A percentile compares a stretch with the other conserved stretches of the same genome.
phyloP scores from a whole-genome alignment of 2,113 vertebrate genomes.

The Strix uralensis region DNA sequence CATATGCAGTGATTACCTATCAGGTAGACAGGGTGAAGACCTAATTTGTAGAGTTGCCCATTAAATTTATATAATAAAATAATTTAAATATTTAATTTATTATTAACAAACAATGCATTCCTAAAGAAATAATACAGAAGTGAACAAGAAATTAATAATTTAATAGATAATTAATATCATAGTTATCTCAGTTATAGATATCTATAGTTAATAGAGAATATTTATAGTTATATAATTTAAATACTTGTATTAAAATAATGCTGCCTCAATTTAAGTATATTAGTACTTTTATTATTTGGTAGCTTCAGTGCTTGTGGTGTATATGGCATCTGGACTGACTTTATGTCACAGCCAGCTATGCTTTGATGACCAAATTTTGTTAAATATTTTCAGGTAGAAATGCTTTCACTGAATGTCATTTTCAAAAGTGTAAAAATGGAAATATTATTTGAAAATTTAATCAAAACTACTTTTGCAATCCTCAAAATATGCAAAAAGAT shows the following conservation, averaged over 20 bases:
- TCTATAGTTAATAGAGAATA: no score
- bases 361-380: background rate
- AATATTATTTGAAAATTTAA: background rate
- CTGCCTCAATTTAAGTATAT: background rate
- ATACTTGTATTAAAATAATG: background rate
- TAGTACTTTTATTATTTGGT: background rate
- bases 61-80: background rate
- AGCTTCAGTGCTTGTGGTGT: background rate
- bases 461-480: background rate
- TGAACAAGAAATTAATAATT: background rate
- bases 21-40: background rate
- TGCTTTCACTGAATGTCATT: background rate
- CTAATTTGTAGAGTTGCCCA: background rate
- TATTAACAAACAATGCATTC: background rate
- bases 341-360: background rate
- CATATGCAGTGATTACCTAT: background rate
- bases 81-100: background rate
- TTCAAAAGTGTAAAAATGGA: background rate
- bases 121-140: background rate
- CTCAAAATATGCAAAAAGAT: background rate
- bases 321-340: background rate
- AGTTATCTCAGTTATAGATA: no score
- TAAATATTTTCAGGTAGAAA: background rate
- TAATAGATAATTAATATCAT: no score
- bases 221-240: background rate